Percentiles rank a stretch among this genome's conserved stretches.
These are phyloP conservation scores for Hemicrepidius hirtus DNA, from an alignment of 2,888 invertebrate species.

Conservation along the genomic window DNA sequence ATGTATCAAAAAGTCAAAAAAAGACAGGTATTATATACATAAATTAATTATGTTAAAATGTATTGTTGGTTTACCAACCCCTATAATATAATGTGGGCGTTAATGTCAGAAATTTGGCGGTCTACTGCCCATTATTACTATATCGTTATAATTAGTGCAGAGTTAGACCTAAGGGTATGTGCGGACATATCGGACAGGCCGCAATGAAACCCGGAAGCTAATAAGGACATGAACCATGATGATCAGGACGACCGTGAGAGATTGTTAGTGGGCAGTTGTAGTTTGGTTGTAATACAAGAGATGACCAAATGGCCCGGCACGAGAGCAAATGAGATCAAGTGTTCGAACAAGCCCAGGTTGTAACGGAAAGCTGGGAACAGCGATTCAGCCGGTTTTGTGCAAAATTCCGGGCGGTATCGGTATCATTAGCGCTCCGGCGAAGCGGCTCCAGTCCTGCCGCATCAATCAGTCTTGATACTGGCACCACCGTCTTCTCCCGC, in stretches of 20 bases:
- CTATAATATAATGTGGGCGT: too few relatives aligned
- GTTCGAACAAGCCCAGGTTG: slow-evolving; percentile 8
- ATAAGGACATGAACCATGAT: slow-evolving; percentile 34
- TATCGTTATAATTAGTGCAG: slow-evolving; percentile 7
- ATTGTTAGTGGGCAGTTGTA: slow-evolving; percentile 37
- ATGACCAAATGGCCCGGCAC: slow-evolving; percentile 5
- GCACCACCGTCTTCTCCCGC: slow-evolving; percentile 38
- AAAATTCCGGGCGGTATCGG: slow-evolving; percentile 39
- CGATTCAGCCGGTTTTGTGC: slow-evolving; percentile 43
- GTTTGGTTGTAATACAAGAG: slow-evolving; percentile 23
- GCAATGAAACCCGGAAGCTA: slow-evolving; percentile 27
- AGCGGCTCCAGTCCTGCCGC: slow-evolving; percentile 46
- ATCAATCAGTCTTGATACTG: slow-evolving; percentile 48
- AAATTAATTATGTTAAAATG: too few relatives aligned
- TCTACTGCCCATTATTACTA: not conserved
- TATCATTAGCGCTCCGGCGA: slow-evolving; percentile 48
- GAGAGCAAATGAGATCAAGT: slow-evolving; percentile 24
- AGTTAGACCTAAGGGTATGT: not conserved
- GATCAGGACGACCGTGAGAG: slow-evolving; percentile 31
- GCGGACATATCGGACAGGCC: slow-evolving; percentile 17
- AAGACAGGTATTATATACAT: too few relatives aligned
- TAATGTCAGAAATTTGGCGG: not conserved
- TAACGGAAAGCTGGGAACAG: slow-evolving; percentile 22
- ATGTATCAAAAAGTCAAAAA: too few relatives aligned
- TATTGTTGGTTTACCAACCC: too few relatives aligned